Evolutionary conservation across 35 echinoderm and acorn worm genomes (phyloP), one percentile per base, ranked within the genome.

Genomic region (Ptychodera flava): DNA sequence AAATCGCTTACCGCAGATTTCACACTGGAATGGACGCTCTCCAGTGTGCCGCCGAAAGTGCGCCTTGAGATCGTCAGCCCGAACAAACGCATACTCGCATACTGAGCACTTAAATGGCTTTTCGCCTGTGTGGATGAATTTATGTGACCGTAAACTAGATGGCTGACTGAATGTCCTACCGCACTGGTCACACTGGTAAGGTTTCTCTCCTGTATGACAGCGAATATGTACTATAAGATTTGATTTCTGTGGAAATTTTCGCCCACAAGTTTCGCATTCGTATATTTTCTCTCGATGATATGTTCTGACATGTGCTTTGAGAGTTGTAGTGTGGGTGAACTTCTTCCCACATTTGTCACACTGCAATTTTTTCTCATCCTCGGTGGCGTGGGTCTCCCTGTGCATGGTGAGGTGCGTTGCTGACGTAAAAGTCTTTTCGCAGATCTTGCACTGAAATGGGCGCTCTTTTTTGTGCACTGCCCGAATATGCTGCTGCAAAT

Each of bases 191-290:
- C 95, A 98, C 29, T 90, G 38, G 76, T 92, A 99, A 15, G 96
- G 96, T 82, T 94, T 99, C 38, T 92, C 88, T 15, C 96, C 96
- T 1, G 96, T 94, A 86, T 99, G 96, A 15, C 87, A 92, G 33
- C 96, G 82, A 88, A 94, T 94, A 53, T 99, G 96, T 80, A 92
- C 92, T 33, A 85, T 82, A 85, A 99, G 88, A 80, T 94, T 99
- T 28, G 93, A 92, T 81, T 94, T 89, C 90, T 99, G 96, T 2
- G 93, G 89, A 75, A 99, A 99, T 29, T 93, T 85, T 53, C 89
- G 88, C 33, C 90, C 86, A 87, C 96, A 99, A 28, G 90, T 85
- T 33, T 80, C 75, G 78, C 96, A 99, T 1, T 89, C 76, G 79
- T 87, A 94, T 0, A 92, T 92, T 52, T 99, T 99, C 22, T 91